Percentiles rank a stretch among this genome's conserved stretches.
phyloP scores from a whole-genome alignment of 2,113 vertebrate species.

The Nycticorax nycticorax region DNA sequence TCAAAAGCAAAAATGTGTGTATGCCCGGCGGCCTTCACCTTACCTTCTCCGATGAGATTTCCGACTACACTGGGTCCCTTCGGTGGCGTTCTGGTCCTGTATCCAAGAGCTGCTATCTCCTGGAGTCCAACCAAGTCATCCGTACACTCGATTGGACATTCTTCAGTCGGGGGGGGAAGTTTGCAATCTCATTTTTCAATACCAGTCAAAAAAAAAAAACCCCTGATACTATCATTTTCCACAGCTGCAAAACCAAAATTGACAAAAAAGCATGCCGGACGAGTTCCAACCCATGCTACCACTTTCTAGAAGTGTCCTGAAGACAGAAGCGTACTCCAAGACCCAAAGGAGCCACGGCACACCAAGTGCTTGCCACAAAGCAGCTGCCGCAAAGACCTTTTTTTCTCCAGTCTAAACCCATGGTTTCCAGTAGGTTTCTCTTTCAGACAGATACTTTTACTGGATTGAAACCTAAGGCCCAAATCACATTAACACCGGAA shows the following conservation, averaged over 20 bases:
- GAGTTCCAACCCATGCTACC: neutral
- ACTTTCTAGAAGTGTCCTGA: neutral
- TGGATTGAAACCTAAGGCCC: neutral
- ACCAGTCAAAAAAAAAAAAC: neutral
- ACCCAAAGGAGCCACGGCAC: neutral
- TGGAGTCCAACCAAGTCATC: neutral
- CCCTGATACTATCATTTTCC: neutral
- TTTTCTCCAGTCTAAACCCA: neutral
- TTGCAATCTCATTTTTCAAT: neutral
- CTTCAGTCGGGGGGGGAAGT: neutral
- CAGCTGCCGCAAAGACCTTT: neutral
- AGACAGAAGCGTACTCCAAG: neutral
- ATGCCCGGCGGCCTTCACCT: accelerated
- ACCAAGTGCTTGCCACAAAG: neutral
- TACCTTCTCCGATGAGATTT: neutral
- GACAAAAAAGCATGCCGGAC: accelerated
- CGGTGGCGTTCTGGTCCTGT: neutral
- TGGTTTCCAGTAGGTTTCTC: neutral
- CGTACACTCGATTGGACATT: neutral
- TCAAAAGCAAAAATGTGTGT: neutral
- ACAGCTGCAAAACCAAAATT: neutral
- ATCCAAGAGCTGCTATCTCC: neutral
- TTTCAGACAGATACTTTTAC: neutral
- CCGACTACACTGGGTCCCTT: neutral
- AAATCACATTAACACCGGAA: neutral